Evolutionary conservation across 2,888 invertebrate species (phyloP), one percentile per base, ranked within the genome.

Genomic region (Polydrusus cervinus): DNA sequence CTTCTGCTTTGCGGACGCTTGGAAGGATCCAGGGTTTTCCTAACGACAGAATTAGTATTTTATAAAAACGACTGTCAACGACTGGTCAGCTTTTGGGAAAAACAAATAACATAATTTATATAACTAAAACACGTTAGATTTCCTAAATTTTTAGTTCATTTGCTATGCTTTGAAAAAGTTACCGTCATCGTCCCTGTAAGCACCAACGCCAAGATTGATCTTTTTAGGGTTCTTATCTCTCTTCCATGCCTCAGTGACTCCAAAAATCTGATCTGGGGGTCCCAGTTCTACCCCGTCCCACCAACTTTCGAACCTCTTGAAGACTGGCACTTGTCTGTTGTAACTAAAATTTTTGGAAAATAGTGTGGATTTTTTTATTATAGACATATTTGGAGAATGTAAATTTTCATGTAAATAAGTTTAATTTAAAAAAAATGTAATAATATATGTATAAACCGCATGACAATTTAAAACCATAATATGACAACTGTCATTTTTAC

Each of bases 231-330:
- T 91, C 0, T 87, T 87, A 83, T 93, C 92, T 72, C 87, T 88
- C 81, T 90, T 91, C 85, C 87, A 92, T 0, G 92, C 92, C 83
- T 93, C 92, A 20, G 92, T 91, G 2, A 93, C 89, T 25, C 93
- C 93, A 16, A 93, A 87, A 85, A 93, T 93, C 40, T 90, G 88
- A 87, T 92, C 92, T 13, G 92, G 92, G 10, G 92, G 92, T 1
- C 91, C 92, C 89, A 90, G 89, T 80, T 90, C 89, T 5, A 92
- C 91, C 79, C 89, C 86, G 18, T 85, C 80, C 88, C 89, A 90
- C 75, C 74, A 78, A 6, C 65, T 64, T 1, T 65, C 40, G n/a
- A 25, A 71, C 51, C 73, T 68, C n/a, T 57, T 11, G 30, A 20
- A 6, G 0, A 68, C 45, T 8, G 57, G 3, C 18, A 14, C 43